Evolutionary conservation across 2,113 vertebrate species (phyloP).

Genomic region (Siphamia tubifer): DNA sequence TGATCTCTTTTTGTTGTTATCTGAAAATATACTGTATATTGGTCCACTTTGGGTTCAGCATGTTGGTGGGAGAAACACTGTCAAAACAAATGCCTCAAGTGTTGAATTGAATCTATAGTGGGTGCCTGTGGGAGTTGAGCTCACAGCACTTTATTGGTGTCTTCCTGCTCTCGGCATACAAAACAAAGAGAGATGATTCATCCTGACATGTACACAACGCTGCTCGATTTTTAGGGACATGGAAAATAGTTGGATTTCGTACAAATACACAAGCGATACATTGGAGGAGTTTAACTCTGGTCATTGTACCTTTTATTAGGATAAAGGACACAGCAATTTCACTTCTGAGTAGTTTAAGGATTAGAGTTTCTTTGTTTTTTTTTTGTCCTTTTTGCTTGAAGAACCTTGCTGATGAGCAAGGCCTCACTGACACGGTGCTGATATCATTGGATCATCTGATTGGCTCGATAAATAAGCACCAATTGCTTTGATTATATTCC

Average conservation of each 20-base stretch:
- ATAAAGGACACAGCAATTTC: not conserved
- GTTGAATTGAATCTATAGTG: constrained; percentile 44
- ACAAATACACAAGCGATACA: not conserved
- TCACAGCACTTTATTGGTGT: constrained; percentile 34
- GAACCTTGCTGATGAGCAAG: not conserved
- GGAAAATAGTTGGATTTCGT: not conserved
- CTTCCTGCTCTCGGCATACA: constrained; percentile 19
- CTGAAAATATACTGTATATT: constrained; percentile 14
- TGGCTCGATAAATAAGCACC: constrained; percentile 51
- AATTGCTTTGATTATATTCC: constrained; percentile 63
- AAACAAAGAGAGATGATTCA: constrained; percentile 36
- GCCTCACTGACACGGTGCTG: constrained; percentile 12
- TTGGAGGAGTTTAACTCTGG: not conserved
- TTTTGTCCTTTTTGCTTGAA: constrained; percentile 1
- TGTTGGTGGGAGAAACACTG: constrained; percentile 24
- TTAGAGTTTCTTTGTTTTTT: too few relatives aligned
- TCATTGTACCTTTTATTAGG: not conserved
- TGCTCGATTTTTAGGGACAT: not conserved
- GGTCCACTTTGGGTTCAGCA: constrained; percentile 25
- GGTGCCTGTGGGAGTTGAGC: constrained; percentile 50
- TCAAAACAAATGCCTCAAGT: constrained; percentile 57
- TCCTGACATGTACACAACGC: constrained; percentile 7
- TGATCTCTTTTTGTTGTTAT: constrained; percentile 16
- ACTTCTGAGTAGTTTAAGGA: not conserved
- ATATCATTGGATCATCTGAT: constrained; percentile 45